Conservation (phyloP, 2,113 vertebrate species). For the human (Homo sapiens) region GRCh38 chr2:68238001-68238500, state of each 20-base stretch:
- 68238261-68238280: not conserved
- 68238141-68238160: not conserved
- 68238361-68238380: not conserved
- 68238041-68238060: not conserved
- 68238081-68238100: not conserved
- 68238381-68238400: not conserved
- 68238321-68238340: not conserved
- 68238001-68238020: not conserved
- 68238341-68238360: not conserved
- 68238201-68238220: slow-evolving; percentile 14
- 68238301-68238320: not conserved
- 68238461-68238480: not conserved
- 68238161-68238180: not conserved
- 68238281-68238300: not conserved
- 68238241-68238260: not conserved
- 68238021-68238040: not conserved
- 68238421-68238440: not conserved
- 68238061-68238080: not conserved
- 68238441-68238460: not conserved
- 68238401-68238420: not conserved
- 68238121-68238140: not conserved
- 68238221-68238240: not conserved
- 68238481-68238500: not conserved
- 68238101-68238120: not conserved
- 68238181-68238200: not conserved